Percentiles rank a stretch among this genome's conserved stretches.
phyloP scores from a whole-genome alignment of 2,888 invertebrate species.

The Erebia palarica region DNA sequence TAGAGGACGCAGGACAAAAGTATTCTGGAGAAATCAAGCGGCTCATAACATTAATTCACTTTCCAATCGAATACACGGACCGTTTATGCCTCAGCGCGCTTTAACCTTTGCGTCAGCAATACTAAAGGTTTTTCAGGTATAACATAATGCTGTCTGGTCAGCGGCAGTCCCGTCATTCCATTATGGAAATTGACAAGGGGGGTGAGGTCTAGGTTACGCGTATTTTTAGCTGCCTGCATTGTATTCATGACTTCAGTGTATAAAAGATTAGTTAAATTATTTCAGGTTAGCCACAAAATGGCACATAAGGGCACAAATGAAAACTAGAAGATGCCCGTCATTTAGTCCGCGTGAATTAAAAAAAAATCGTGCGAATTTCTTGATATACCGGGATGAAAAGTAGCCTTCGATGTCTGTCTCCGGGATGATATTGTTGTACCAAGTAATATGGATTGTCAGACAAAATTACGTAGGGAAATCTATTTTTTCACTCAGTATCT shows the following conservation, averaged over 20 bases:
- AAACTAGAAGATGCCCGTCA: too few species aligned
- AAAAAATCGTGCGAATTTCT: too few species aligned
- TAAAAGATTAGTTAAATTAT: too few species aligned
- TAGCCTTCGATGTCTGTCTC: too few species aligned
- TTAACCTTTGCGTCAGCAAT: constrained; percentile 42
- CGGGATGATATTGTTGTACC: too few species aligned
- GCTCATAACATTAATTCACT: constrained; percentile 34
- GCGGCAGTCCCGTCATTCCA: constrained; percentile 60
- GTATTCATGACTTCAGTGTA: neutral
- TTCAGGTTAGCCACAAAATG: too few species aligned
- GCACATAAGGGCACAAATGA: too few species aligned
- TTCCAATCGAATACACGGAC: constrained; percentile 25
- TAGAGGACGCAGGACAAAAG: neutral
- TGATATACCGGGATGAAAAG: too few species aligned
- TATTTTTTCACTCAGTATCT: too few species aligned
- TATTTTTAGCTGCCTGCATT: constrained; percentile 14
- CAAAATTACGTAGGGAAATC: too few species aligned
- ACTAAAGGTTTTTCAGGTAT: constrained; percentile 44
- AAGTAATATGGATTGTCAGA: too few species aligned
- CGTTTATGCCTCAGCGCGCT: constrained; percentile 28
- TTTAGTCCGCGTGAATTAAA: too few species aligned
- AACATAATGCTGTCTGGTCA: constrained; percentile 62
- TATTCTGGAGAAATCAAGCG: constrained; percentile 16
- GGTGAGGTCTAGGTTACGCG: constrained; percentile 24
- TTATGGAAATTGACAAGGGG: constrained; percentile 69